Evolutionary conservation across 1,140 invertebrate genomes (phyloP).

Genomic region (Potamilus streckersoni): DNA sequence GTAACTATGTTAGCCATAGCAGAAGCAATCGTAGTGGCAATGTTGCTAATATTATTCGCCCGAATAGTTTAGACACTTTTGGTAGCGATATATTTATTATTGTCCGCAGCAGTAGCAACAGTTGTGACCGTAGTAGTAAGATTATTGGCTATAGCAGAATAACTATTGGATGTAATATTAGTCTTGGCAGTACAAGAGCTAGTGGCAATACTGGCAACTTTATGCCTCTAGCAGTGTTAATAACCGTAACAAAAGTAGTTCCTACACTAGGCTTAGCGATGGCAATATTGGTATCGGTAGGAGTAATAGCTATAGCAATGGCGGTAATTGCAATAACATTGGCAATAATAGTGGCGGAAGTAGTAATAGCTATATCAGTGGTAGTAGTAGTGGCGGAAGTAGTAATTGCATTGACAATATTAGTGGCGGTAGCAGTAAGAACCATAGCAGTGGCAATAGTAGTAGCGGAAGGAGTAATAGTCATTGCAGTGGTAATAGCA

Average conservation of each 20-base stretch:
- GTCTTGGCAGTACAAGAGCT: slow-evolving; percentile 12
- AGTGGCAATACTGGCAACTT: slow-evolving; percentile 18
- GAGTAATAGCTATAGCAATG: slow-evolving; percentile 19
- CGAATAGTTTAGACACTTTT: slow-evolving; percentile 13
- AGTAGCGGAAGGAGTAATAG: slow-evolving; percentile 12
- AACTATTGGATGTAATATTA: slow-evolving; percentile 20
- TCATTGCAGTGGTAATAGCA: slow-evolving; percentile 7
- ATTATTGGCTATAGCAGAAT: slow-evolving; percentile 25
- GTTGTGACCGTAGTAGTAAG: slow-evolving; percentile 19
- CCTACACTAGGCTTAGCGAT: slow-evolving; percentile 22
- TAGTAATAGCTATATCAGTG: slow-evolving; percentile 13
- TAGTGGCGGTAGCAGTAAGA: slow-evolving; percentile 7
- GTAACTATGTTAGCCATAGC: slow-evolving; percentile 18
- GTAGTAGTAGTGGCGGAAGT: slow-evolving; percentile 14
- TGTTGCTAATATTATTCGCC: slow-evolving; percentile 12
- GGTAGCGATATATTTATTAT: slow-evolving; percentile 16
- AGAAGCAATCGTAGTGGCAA: slow-evolving; percentile 24
- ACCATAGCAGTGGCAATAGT: slow-evolving; percentile 14
- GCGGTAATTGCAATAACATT: slow-evolving; percentile 9
- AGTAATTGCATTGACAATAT: slow-evolving; percentile 8
- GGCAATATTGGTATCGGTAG: slow-evolving; percentile 26
- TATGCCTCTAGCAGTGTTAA: neutral
- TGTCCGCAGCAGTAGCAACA: slow-evolving; percentile 25
- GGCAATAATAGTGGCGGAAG: slow-evolving; percentile 11
- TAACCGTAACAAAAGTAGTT: slow-evolving; percentile 24